Conservation (phyloP, 2,113 vertebrate species). For the Mohoua ochrocephala region DNA sequence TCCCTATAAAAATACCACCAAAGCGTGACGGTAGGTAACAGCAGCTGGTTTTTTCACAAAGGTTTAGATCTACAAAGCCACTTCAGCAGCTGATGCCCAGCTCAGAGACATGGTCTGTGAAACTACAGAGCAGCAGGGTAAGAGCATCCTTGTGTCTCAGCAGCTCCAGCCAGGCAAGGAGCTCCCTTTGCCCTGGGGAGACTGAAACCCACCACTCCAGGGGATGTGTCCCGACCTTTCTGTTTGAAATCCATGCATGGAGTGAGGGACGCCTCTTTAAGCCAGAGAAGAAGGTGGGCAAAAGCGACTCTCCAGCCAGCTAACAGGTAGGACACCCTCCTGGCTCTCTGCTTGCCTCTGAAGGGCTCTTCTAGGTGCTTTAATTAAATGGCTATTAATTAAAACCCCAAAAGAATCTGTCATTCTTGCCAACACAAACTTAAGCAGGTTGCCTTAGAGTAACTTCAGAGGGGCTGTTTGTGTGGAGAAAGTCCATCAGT, state of each 20-base stretch:
- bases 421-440: background rate
- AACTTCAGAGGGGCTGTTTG: background rate
- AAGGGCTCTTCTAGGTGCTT: background rate
- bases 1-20: background rate
- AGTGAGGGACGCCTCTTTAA: background rate
- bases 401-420: background rate
- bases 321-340: background rate
- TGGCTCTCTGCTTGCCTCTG: background rate
- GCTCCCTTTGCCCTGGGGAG: background rate
- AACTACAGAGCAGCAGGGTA: background rate
- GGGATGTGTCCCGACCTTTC: background rate
- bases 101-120: background rate
- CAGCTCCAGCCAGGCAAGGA: background rate
- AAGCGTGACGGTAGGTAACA: background rate
- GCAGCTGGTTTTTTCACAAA: background rate
- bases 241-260: background rate
- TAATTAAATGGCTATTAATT: background rate
- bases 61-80: background rate
- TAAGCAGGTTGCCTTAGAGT: background rate
- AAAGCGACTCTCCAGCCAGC: background rate
- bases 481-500: background rate
- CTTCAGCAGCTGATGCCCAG: background rate
- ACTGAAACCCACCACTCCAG: background rate
- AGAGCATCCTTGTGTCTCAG: background rate
- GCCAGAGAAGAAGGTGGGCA: background rate